phyloP scores from a whole-genome alignment of 2,797 vertebrate species.

The Liparis tanakae region DNA sequence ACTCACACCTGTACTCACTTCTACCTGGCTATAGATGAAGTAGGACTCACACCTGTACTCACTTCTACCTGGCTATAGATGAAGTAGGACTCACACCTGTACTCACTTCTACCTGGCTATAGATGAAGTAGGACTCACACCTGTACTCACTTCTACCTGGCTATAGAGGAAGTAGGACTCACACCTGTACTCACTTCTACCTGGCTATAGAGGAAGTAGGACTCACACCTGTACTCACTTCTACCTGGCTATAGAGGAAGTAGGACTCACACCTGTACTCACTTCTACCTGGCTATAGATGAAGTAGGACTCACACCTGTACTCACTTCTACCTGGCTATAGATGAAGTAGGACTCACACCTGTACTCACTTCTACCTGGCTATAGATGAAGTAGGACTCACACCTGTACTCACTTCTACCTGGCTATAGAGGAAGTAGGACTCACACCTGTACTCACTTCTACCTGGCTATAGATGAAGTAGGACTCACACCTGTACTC shows the following conservation, averaged over 20 bases:
- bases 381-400: conserved; percentile 99
- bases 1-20: too few relatives aligned
- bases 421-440: conserved; percentile 99
- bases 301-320: too few relatives aligned
- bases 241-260: conserved; percentile 99
- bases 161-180: conserved; percentile 99
- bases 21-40: conserved; percentile 99
- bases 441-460: too few relatives aligned
- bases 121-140: conserved; percentile 99
- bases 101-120: conserved; percentile 99
- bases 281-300: conserved; percentile 99
- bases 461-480: conserved; percentile 99
- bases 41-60: too few relatives aligned
- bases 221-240: too few relatives aligned
- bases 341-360: conserved; percentile 99
- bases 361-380: conserved; percentile 99
- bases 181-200: conserved; percentile 99
- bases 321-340: conserved; percentile 99
- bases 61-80: conserved; percentile 99
- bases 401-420: conserved; percentile 99
- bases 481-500: too few relatives aligned
- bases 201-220: conserved; percentile 99
- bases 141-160: conserved; percentile 99
- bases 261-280: too few relatives aligned
- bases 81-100: too few relatives aligned